Conservation (phyloP, 1,140 invertebrate species). For the Drosophila arizonae region DNA sequence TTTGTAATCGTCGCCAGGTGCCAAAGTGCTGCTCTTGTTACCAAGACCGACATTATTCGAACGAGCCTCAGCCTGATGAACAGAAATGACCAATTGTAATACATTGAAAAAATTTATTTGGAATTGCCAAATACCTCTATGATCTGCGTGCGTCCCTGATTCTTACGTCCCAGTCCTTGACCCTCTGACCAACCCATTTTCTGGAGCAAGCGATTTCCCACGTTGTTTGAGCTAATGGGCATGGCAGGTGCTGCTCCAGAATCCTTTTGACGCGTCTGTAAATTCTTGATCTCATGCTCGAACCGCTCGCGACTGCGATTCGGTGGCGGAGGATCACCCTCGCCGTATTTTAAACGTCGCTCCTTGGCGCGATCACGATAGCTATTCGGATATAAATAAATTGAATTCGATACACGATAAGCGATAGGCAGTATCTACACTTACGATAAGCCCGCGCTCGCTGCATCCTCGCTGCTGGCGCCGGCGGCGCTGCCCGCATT, state of each 20-base stretch:
- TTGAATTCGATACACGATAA: not conserved
- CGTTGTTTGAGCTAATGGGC: constrained; percentile 92
- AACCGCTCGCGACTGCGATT: constrained; percentile 89
- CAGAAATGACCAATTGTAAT: not conserved
- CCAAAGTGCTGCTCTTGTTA: constrained; percentile 86
- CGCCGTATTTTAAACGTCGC: constrained; percentile 95
- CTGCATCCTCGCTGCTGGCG: constrained; percentile 26
- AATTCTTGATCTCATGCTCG: constrained; percentile 82
- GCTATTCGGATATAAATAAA: constrained; percentile 64
- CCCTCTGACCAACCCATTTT: constrained; percentile 99
- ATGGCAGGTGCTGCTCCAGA: constrained; percentile 76
- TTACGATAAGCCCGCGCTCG: constrained; percentile 51
- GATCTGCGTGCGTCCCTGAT: constrained; percentile 96
- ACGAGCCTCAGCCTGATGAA: constrained; percentile 74
- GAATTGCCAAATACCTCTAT: constrained; percentile 87
- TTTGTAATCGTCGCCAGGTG: constrained; percentile 92
- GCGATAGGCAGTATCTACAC: not conserved
- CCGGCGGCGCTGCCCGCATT: constrained; percentile 28
- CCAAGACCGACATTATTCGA: constrained; percentile 89
- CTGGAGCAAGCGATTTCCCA: constrained; percentile 96
- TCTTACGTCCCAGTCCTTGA: constrained; percentile 94
- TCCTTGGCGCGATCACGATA: constrained; percentile 99
- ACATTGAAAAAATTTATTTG: not conserved
- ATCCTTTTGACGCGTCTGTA: constrained; percentile 63
- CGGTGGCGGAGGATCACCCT: constrained; percentile 89